Evolutionary conservation across 2,888 invertebrate genomes (phyloP), one percentile per base, ranked within the genome.

Genomic region (Sesia bembeciformis): DNA sequence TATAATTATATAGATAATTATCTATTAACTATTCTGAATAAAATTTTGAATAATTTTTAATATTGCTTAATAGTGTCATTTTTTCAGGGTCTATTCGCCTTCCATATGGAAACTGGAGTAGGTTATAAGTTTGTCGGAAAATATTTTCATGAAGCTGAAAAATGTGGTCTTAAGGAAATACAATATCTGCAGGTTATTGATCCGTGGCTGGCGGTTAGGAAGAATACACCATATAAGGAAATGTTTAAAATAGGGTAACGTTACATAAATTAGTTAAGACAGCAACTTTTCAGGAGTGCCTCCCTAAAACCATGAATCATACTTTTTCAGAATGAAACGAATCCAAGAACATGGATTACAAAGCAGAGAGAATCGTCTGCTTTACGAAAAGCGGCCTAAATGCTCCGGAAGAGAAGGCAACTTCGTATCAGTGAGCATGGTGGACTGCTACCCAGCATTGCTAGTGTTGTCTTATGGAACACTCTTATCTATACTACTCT

Each of bases 131-230:
- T 93, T 40, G 91, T 94, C 0, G 91, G 91, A 23, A 92, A 93
- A 70, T 92, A 91, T 54, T 94, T 92, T 67, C 81, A 87, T 23
- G 94, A 94, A 71, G 91, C 91, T 7, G 93, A 94, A 73, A 94
- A 94, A 70, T 94, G 94, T 68, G 92, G 92, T 0, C 75, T 94
- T 39, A 91, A 91, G 55, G 94, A 93, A 68, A 93, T 94, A 63
- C 90, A 90, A 61, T 91, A 90, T 60, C 69, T 93, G 40, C 91
- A 93, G 78, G 92, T 92, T 0, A 89, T 91, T 0, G 92, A 93
- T 68, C 93, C 93, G 0, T 93, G 91, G 91, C 65, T 93, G 52
- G 92, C 92, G 0, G 90, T 93, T 2, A 89, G 91, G 62, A 93
- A 92, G 67, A 86, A 92, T 57, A 91, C 92, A 0, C 91, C 92